Evolutionary conservation across 2,113 vertebrate genomes (phyloP).

Genomic region (Melanerpes formicivorus): DNA sequence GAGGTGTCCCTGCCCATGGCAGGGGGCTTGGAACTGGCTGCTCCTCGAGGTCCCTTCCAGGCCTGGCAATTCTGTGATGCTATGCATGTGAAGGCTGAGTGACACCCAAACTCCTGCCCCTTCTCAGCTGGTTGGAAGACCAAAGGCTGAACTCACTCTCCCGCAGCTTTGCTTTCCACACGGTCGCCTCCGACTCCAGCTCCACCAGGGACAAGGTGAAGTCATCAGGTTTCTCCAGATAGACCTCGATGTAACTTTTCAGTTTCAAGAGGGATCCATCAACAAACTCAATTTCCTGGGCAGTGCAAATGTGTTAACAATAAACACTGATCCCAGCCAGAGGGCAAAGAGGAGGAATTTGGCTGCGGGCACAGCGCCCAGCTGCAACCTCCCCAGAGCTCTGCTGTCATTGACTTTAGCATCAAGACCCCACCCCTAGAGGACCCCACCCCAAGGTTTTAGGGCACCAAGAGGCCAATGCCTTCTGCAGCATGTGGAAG

Average conservation of each 20-base stretch:
- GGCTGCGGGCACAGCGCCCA: neutral
- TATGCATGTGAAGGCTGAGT: too few species aligned
- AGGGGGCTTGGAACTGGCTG: too few species aligned
- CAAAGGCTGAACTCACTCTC: constrained; percentile 78
- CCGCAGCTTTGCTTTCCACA: constrained; percentile 84
- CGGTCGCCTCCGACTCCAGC: constrained; percentile 74
- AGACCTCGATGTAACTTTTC: constrained; percentile 87
- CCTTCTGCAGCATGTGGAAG: neutral
- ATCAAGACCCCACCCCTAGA: neutral
- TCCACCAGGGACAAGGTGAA: constrained; percentile 83
- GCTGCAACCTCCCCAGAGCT: neutral
- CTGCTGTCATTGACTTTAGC: neutral
- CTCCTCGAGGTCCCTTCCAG: too few species aligned
- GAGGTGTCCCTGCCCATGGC: too few species aligned
- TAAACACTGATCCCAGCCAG: neutral
- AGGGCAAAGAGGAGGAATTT: fast-evolving
- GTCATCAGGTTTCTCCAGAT: constrained; percentile 83
- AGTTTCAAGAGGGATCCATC: constrained; percentile 74
- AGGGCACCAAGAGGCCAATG: neutral
- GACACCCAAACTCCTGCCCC: neutral
- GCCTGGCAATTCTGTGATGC: too few species aligned
- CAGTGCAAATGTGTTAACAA: neutral
- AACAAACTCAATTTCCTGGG: constrained; percentile 83
- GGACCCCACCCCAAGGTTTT: neutral
- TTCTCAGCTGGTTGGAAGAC: neutral